Evolutionary conservation across 2,888 invertebrate genomes (phyloP), one percentile per base, ranked within the genome.

Genomic region (Dilophus febrilis): DNA sequence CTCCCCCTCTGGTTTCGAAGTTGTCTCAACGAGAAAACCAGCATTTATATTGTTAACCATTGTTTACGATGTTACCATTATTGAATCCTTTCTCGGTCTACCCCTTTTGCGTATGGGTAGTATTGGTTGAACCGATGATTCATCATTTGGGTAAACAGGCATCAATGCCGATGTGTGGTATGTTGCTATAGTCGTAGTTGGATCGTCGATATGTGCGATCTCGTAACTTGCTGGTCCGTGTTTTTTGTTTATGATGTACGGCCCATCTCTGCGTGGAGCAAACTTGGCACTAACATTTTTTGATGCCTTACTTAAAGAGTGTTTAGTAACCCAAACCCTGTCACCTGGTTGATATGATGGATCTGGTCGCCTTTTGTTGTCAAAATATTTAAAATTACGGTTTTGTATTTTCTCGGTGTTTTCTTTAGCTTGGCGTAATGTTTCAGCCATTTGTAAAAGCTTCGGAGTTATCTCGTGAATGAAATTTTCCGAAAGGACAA

Each of bases 241-340:
- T 37, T 36, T 41, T 13, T 42, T 35, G 22, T 47, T 40, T n/a
- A 50, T 45, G 5, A 46, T 11, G 28, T 54, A 54, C 1, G 52
- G 53, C n/a, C 53, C 53, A 47, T 53, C 53, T 8, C 53, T 40
- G 38, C 50, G 46, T 5, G 54, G 52, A 11, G 47, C 46, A 38
- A 55, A 50, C 38, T 56, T 56, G 6, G 50, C 43, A 16, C 48
- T 47, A 43, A 44, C 38, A 12, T 40, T 41, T 18, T 44, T 45
- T 6, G 41, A 26, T 11, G 48, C 43, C 26, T 49, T 43, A 38
- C 53, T 54, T 3, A 50, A 41, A 5, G 45, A 32, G 31, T 51
- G 51, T 2, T 45, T 47, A 4, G 40, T 41, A 4, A 54, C 46
- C 40, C 45, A 42, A n/a, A 52, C 51, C 40, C 44, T 32, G 35